These are phyloP conservation scores for Grammomys surdaster DNA, from an alignment of 2,113 vertebrate genomes.

Conservation along the genomic window DNA sequence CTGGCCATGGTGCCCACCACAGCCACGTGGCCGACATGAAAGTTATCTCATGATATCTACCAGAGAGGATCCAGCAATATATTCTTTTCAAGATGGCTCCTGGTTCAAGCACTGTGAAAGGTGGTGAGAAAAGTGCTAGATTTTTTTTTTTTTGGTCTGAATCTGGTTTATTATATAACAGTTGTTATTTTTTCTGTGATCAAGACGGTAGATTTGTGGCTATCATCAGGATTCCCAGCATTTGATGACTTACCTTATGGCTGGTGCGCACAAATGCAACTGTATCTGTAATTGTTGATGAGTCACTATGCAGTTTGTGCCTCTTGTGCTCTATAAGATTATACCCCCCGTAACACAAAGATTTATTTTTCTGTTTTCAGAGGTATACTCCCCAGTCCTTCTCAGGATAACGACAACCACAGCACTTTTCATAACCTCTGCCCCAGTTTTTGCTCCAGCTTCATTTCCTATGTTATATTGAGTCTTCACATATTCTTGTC, in stretches of 20 bases:
- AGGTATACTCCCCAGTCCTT: not conserved
- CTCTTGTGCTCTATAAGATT: not conserved
- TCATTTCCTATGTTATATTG: too few relatives aligned
- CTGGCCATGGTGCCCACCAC: not conserved
- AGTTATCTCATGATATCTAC: not conserved
- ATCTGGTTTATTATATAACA: not conserved
- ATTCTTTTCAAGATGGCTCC: not conserved
- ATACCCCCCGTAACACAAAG: not conserved
- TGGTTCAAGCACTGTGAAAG: not conserved
- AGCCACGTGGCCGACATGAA: not conserved
- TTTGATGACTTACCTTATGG: not conserved
- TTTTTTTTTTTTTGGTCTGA: not conserved
- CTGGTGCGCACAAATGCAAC: not conserved
- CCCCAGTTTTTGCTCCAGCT: not conserved
- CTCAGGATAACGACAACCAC: not conserved
- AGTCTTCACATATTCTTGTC: too few relatives aligned
- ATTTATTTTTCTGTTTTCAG: not conserved
- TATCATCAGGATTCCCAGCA: not conserved
- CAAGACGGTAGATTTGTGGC: not conserved
- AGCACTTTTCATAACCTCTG: not conserved
- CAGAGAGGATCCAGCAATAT: not conserved
- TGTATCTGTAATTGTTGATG: not conserved
- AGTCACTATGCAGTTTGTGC: not conserved
- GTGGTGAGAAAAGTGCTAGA: not conserved
- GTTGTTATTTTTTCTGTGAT: not conserved